Evolutionary conservation across 2,888 invertebrate species (phyloP), one percentile per base, ranked within the genome.

Genomic region (Lamellibrachia satsuma): DNA sequence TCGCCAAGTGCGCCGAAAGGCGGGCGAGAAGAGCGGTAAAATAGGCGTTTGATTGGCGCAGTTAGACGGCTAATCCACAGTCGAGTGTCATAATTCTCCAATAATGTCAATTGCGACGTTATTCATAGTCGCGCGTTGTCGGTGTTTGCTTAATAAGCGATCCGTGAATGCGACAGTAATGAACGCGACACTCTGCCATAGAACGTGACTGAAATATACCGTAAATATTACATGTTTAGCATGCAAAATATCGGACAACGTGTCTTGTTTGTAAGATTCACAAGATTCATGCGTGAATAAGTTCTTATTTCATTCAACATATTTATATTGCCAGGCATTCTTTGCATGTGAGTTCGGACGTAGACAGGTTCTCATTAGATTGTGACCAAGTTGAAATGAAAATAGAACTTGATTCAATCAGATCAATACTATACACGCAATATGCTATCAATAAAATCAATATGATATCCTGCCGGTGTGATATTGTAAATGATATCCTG

Each of bases 1-100:
- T n/a, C n/a, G 75, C 75, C 75, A 75, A 75, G 75, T 75, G 75
- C 75, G 75, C 75, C 75, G 75, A 75, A 75, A 75, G 75, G 75
- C 75, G 75, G 75, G n/a, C 75, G 75, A 75, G 75, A 75, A 75
- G 75, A 22, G 75, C 22, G 75, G 75, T n/a, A 22, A 75, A 75
- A 75, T 75, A 75, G 75, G 75, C 75, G 75, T 75, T 75, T 75
- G 75, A 75, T 75, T 75, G 75, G 75, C 75, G 75, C 75, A 75
- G 75, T 75, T 75, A 75, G 75, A 75, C 75, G 75, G 75, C 75
- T 75, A 75, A 75, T 75, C 75, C 75, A 75, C 75, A 2, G 75
- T 75, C 75, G 75, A 75, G 75, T 75, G 75, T 75, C 75, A 75
- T 75, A 75, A 75, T 75, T 75, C 75, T 75, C 75, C 75, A 75